Conservation (phyloP, 2,888 invertebrate genomes). For the Phyllotreta striolata region DNA sequence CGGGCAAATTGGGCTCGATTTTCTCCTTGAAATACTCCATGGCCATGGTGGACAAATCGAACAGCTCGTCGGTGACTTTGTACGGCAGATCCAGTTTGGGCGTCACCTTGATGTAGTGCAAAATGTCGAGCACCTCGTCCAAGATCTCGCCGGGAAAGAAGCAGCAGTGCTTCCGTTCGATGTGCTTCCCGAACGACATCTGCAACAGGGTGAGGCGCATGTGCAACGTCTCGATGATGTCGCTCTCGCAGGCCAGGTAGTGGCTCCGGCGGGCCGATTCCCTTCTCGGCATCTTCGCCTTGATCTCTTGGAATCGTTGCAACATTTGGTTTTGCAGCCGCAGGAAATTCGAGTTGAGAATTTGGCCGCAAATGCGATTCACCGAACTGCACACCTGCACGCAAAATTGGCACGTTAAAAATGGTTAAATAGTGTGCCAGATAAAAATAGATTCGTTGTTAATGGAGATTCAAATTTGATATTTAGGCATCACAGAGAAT, state of each 20-base stretch:
- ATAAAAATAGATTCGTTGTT: too few species aligned
- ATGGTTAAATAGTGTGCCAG: too few species aligned
- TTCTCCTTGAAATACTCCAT: slow-evolving; percentile 98
- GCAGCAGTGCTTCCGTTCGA: slow-evolving; percentile 91
- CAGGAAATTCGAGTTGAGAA: slow-evolving; percentile 86
- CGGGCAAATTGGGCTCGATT: slow-evolving; percentile 88
- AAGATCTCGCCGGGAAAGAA: slow-evolving; percentile 95
- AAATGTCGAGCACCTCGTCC: slow-evolving; percentile 89
- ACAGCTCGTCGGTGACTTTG: slow-evolving; percentile 92
- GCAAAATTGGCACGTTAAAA: slow-evolving; percentile 43
- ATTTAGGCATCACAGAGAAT: too few species aligned
- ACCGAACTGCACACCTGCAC: slow-evolving; percentile 82
- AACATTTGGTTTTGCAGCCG: slow-evolving; percentile 85
- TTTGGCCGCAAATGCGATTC: slow-evolving; percentile 79
- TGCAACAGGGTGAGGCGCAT: slow-evolving; percentile 90
- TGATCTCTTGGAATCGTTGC: slow-evolving; percentile 85
- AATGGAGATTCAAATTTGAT: too few species aligned
- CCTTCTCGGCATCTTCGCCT: slow-evolving; percentile 89
- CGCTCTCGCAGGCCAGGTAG: slow-evolving; percentile 88
- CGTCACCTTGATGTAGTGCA: slow-evolving; percentile 80
- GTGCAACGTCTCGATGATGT: slow-evolving; percentile 91
- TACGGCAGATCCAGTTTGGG: slow-evolving; percentile 86
- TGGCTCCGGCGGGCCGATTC: slow-evolving; percentile 92
- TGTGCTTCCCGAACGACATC: slow-evolving; percentile 95
- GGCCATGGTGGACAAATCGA: slow-evolving; percentile 95